Evolutionary conservation across 30 jellyfish, hydroid and myxozoan genomes (phyloP).

Genomic region (Hydractinia symbiolongicarpus): DNA sequence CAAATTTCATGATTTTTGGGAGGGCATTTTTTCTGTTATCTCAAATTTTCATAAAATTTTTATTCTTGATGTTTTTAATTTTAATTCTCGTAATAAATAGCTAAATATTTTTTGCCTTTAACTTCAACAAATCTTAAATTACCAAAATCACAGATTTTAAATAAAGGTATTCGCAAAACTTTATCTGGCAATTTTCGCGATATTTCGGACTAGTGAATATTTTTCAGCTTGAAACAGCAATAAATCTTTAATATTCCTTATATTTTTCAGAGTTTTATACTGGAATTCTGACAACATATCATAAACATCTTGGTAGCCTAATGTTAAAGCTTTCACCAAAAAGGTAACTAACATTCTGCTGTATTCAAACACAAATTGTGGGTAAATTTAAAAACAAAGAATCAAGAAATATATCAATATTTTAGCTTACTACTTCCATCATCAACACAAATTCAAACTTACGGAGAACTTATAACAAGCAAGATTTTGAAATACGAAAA

Average conservation of each 20-base stretch:
- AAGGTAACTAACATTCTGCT: background rate
- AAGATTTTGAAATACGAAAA: slow-evolving; percentile 1
- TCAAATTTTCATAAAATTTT: no score
- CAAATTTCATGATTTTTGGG: background rate
- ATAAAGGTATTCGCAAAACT: no score
- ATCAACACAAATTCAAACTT: background rate
- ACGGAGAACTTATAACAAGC: background rate
- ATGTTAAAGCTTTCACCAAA: background rate
- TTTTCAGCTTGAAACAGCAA: no score
- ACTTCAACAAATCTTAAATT: no score
- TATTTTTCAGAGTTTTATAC: slow-evolving; percentile 47
- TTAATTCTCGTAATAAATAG: background rate
- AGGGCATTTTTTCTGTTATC: background rate
- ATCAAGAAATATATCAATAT: background rate
- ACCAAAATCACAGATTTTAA: no score
- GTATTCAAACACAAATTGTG: background rate
- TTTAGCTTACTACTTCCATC: slow-evolving; percentile 7
- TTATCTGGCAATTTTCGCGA: no score
- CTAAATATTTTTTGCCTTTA: background rate
- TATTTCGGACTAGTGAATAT: no score
- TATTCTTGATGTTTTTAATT: background rate
- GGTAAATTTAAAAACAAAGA: background rate
- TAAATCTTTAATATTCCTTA: no score
- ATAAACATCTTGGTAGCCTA: slow-evolving; percentile 31
- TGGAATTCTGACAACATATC: slow-evolving; percentile 44